Conservation (phyloP, 1,140 invertebrate species). For the Tetraneura akinire region DNA sequence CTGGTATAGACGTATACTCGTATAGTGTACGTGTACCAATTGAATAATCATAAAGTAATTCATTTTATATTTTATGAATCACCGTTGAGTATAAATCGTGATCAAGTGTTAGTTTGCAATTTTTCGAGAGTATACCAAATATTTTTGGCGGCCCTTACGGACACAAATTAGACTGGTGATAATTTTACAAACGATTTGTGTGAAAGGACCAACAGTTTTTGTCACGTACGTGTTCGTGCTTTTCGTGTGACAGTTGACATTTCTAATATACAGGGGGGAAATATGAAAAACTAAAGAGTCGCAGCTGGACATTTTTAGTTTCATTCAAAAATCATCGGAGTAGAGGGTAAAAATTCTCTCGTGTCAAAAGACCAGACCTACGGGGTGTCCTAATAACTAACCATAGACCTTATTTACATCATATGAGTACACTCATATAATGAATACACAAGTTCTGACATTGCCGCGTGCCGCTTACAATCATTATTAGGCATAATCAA, state of each 20-base stretch:
- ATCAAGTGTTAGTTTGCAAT: conserved; percentile 38
- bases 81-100: conserved; percentile 31
- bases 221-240: conserved; percentile 50
- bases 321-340: conserved; percentile 14
- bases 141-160: conserved; percentile 23
- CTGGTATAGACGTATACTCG: too few species aligned
- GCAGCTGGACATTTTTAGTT: conserved; percentile 40
- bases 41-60: background rate
- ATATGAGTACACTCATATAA: too few species aligned
- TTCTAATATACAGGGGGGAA: conserved; percentile 25
- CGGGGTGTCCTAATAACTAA: conserved; percentile 45
- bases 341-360: conserved; percentile 39
- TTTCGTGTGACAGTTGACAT: conserved; percentile 49
- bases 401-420: conserved; percentile 45
- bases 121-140: conserved; percentile 14
- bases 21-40: background rate
- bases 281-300: conserved; percentile 36
- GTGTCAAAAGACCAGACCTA: conserved; percentile 26
- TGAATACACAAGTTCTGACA: conserved; percentile 14
- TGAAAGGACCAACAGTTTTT: conserved; percentile 39
- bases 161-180: conserved; percentile 43
- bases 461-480: conserved; percentile 5
- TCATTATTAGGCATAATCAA: conserved; percentile 21
- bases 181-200: conserved; percentile 47
- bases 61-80: background rate